phyloP scores from a whole-genome alignment of 2,888 invertebrate genomes.

The Brassicogethes aeneus region DNA sequence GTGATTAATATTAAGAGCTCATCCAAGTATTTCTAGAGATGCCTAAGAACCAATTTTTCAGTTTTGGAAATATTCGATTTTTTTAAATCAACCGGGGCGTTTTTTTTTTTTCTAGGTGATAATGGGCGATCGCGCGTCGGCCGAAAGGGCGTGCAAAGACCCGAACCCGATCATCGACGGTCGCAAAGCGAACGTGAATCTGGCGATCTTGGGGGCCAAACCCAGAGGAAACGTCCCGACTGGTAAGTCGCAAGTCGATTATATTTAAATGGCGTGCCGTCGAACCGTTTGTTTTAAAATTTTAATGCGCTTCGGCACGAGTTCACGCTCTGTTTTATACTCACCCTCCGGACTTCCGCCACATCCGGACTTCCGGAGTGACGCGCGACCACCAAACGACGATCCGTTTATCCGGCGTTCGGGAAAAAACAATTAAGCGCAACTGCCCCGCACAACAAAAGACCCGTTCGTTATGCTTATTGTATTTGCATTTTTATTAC shows the following conservation, averaged over 20 bases:
- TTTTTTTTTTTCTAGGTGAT: constrained; percentile 68
- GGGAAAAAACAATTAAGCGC: too few species aligned
- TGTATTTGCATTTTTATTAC: too few species aligned
- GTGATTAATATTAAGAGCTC: too few species aligned
- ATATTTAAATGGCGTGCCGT: not conserved
- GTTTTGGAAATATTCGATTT: too few species aligned
- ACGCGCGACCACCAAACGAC: constrained; percentile 25
- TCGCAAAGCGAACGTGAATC: constrained; percentile 95
- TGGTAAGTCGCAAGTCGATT: constrained; percentile 46
- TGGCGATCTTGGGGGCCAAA: constrained; percentile 95
- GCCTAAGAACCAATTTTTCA: too few species aligned
- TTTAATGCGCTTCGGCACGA: not conserved
- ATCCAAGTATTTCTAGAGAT: too few species aligned
- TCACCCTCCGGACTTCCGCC: constrained; percentile 32
- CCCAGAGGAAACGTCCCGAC: constrained; percentile 81
- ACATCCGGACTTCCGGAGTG: constrained; percentile 33
- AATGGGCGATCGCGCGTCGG: constrained; percentile 91
- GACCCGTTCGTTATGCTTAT: too few species aligned
- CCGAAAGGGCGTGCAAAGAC: constrained; percentile 94
- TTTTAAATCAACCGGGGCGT: not conserved
- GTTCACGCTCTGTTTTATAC: constrained; percentile 4
- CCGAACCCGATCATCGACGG: constrained; percentile 98
- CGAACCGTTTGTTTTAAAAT: not conserved
- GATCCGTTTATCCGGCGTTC: not conserved
- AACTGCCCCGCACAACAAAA: too few species aligned